These are phyloP conservation scores for Tetrapedia diversipes DNA, from an alignment of 2,888 invertebrate species.

Conservation along the genomic window DNA sequence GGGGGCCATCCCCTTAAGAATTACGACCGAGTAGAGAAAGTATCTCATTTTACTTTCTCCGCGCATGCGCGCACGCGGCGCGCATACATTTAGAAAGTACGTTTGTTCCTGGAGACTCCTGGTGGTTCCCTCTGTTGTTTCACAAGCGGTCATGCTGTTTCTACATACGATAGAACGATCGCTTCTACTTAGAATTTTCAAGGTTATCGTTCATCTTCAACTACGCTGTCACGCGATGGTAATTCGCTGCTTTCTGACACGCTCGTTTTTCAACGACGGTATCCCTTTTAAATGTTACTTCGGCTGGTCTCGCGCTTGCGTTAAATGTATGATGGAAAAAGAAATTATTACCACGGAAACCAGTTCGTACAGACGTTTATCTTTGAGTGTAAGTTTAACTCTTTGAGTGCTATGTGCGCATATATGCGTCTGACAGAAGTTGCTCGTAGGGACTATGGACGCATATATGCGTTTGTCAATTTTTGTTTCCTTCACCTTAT, in stretches of 20 bases:
- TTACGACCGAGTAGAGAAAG: constrained; percentile 48
- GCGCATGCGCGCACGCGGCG: constrained; percentile 24
- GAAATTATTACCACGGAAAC: too few species aligned
- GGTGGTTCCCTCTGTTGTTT: neutral
- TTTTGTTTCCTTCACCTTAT: too few species aligned
- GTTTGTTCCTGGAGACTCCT: constrained; percentile 2
- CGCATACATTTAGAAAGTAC: constrained; percentile 50
- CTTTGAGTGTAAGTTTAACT: too few species aligned
- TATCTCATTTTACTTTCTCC: constrained; percentile 56
- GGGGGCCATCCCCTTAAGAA: constrained; percentile 17
- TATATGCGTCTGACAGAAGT: too few species aligned
- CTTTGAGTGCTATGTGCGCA: too few species aligned
- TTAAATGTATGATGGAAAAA: too few species aligned
- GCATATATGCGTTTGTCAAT: too few species aligned
- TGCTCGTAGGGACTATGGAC: too few species aligned
- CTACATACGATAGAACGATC: neutral
- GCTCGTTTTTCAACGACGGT: neutral
- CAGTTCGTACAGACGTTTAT: too few species aligned
- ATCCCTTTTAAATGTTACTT: too few species aligned
- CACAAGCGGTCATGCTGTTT: neutral
- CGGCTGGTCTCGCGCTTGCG: too few species aligned
- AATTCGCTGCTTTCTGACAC: neutral
- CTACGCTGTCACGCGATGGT: neutral
- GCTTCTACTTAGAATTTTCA: constrained; percentile 11
- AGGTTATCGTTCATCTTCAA: constrained; percentile 14